Evolutionary conservation across 1,140 invertebrate genomes (phyloP).

Genomic region (Oryzaephilus surinamensis): DNA sequence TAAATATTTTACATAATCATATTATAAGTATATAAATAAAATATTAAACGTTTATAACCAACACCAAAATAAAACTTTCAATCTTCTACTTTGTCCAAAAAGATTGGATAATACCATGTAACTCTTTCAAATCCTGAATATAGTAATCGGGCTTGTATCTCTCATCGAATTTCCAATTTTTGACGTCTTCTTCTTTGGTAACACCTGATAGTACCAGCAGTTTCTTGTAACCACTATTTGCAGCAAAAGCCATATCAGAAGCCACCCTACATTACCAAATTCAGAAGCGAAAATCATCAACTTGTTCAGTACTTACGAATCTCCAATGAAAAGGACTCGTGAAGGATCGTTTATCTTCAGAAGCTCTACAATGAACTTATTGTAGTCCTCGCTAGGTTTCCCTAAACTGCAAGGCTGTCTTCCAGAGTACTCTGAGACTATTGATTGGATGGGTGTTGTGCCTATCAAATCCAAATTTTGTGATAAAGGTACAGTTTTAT

Average conservation of each 20-base stretch:
- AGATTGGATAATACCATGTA: no score
- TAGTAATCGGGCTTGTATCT: constrained; percentile 25
- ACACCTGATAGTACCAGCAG: constrained; percentile 27
- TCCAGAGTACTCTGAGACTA: constrained; percentile 17
- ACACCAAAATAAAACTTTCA: no score
- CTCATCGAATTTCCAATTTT: constrained; percentile 16
- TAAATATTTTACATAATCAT: no score
- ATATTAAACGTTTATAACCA: no score
- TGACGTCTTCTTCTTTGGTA: constrained; percentile 21
- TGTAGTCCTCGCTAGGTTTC: constrained; percentile 20
- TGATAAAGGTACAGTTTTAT: constrained; percentile 9
- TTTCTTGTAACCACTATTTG: constrained; percentile 24
- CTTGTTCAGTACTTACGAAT: constrained; percentile 21
- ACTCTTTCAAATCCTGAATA: constrained; percentile 23
- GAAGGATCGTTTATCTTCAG: constrained; percentile 14
- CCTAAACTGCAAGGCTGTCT: constrained; percentile 17
- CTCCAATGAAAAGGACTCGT: constrained; percentile 21
- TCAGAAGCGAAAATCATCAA: neutral
- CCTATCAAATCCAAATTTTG: constrained; percentile 11
- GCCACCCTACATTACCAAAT: constrained; percentile 19
- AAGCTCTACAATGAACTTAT: constrained; percentile 17
- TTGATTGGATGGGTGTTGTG: constrained; percentile 14
- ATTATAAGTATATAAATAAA: no score
- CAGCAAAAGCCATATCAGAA: constrained; percentile 28
- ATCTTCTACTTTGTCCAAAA: no score